Evolutionary conservation across 2,113 vertebrate genomes (phyloP).

Genomic region (Gadus macrocephalus): DNA sequence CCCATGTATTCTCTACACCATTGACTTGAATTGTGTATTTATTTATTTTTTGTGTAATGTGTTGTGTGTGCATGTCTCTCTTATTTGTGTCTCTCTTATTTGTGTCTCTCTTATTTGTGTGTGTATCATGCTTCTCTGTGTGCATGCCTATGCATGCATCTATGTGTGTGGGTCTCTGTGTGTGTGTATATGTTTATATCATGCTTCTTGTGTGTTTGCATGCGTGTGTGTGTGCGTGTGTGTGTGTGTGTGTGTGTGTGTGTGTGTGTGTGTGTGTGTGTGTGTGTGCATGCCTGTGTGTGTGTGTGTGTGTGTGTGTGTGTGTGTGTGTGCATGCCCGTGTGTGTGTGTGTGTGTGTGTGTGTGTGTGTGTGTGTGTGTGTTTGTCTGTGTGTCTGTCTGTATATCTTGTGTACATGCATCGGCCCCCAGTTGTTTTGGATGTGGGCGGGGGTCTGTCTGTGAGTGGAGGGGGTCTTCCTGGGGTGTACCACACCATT

Average conservation of each 20-base stretch:
- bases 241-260: slow-evolving; percentile 3
- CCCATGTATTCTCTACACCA: not conserved
- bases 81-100: no score
- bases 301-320: not conserved
- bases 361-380: not conserved
- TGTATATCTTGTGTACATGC: slow-evolving; percentile 2
- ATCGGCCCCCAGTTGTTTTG: slow-evolving; percentile 55
- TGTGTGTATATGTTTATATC: not conserved
- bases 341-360: slow-evolving; percentile 5
- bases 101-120: no score
- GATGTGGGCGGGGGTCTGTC: slow-evolving; percentile 64
- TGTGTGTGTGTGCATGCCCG: not conserved
- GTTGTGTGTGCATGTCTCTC: no score
- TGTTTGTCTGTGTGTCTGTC: not conserved
- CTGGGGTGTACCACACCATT: slow-evolving; percentile 63
- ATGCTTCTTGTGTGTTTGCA: no score
- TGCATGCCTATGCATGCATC: no score
- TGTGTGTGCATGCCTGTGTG: not conserved
- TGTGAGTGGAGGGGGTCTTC: slow-evolving; percentile 73
- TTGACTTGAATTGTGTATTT: not conserved
- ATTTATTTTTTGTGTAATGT: no score
- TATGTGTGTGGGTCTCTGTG: not conserved
- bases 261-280: not conserved
- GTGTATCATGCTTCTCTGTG: no score
- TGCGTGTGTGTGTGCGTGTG: not conserved